A percentile compares a stretch with the other conserved stretches of the same genome.
These are phyloP conservation scores for Drosophila maculinotata DNA, from an alignment of 2,888 invertebrate genomes.

Conservation along the genomic window DNA sequence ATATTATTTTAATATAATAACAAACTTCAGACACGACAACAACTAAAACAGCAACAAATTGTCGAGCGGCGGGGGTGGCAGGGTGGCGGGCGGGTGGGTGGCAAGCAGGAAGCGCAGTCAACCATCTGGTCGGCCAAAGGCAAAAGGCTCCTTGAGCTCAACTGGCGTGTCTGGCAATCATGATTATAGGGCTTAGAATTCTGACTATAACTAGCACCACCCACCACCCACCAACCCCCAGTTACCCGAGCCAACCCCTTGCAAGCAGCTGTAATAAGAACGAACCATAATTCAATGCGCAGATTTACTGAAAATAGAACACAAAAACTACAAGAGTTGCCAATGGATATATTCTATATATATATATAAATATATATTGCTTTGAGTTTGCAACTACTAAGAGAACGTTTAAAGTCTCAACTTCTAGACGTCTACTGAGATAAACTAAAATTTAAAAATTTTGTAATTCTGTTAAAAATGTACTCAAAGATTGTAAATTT, in stretches of 20 bases:
- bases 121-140: conserved; percentile 30
- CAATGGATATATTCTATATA: neutral
- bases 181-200: conserved; percentile 54
- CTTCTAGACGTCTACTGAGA: too few species aligned
- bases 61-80: neutral
- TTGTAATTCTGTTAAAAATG: too few species aligned
- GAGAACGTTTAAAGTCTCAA: too few species aligned
- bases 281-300: neutral
- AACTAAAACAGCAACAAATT: conserved; percentile 16
- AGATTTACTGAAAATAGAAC: neutral
- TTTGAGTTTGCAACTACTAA: too few species aligned
- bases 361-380: neutral
- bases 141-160: conserved; percentile 26
- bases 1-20: conserved; percentile 74
- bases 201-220: conserved; percentile 2
- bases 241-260: neutral
- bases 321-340: neutral
- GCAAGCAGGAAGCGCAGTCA: conserved; percentile 23
- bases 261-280: conserved; percentile 19
- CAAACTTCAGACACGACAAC: conserved; percentile 63
- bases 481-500: too few species aligned
- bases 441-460: too few species aligned
- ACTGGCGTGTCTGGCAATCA: conserved; percentile 58
- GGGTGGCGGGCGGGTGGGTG: neutral
- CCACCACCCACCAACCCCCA: neutral